These are phyloP conservation scores for Saturnia japonica DNA, from an alignment of 2,888 invertebrate species.

Conservation along the genomic window DNA sequence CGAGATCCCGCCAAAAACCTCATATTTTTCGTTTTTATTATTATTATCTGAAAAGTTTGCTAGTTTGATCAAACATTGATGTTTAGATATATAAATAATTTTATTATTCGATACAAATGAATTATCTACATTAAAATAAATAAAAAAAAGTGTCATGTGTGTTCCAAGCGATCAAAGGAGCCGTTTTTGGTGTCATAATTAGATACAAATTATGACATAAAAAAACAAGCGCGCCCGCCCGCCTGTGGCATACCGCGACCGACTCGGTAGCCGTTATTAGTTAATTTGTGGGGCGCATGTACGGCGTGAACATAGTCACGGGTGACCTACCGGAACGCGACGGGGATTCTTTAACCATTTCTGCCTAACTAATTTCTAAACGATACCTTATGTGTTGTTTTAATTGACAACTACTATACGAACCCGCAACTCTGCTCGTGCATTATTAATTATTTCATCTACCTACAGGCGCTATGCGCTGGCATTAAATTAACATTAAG, in stretches of 20 bases:
- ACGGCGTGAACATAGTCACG: constrained; percentile 42
- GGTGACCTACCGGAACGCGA: constrained; percentile 44
- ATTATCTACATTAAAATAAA: neutral
- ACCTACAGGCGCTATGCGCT: too few species aligned
- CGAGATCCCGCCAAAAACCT: too few species aligned
- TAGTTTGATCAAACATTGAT: too few species aligned
- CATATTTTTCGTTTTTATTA: too few species aligned
- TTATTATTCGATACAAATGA: neutral
- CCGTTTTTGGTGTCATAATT: constrained; percentile 61
- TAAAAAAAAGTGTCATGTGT: constrained; percentile 36
- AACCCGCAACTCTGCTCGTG: neutral
- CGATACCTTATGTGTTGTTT: neutral
- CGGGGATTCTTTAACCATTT: constrained; percentile 24
- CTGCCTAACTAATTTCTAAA: constrained; percentile 12
- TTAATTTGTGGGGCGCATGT: constrained; percentile 26
- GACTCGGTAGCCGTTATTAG: constrained; percentile 15
- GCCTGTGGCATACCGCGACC: constrained; percentile 1
- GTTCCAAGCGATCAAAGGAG: constrained; percentile 44
- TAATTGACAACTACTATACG: neutral
- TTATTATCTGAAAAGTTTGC: too few species aligned
- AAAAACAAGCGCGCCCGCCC: constrained; percentile 33
- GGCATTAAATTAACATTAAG: too few species aligned
- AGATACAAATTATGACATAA: constrained; percentile 68
- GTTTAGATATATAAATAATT: neutral
- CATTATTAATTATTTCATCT: neutral